A percentile compares a stretch with the other conserved stretches of the same genome.
phyloP scores from a whole-genome alignment of 2,888 invertebrate genomes.

The Troides helena region DNA sequence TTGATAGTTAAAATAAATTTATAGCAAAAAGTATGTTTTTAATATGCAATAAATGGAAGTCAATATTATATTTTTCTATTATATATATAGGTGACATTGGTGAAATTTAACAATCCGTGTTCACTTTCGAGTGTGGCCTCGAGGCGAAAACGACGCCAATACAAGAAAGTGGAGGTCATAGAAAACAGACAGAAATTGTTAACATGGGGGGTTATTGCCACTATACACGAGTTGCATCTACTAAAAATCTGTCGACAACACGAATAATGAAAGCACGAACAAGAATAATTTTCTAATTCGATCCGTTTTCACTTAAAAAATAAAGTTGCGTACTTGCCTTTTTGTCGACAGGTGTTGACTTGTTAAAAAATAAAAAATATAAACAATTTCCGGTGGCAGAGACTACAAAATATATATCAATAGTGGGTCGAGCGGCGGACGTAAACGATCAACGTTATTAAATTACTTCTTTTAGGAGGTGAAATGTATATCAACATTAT shows the following conservation, averaged over 20 bases:
- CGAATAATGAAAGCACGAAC: conserved; percentile 13
- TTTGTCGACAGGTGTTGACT: conserved; percentile 33
- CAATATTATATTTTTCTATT: not conserved
- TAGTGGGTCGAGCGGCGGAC: conserved; percentile 29
- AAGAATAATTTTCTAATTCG: conserved; percentile 21
- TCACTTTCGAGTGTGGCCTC: conserved; percentile 53
- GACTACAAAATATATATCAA: conserved; percentile 27
- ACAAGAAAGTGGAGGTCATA: conserved; percentile 39
- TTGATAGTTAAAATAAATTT: not conserved
- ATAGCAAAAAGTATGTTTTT: not conserved
- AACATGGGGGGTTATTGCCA: conserved; percentile 24
- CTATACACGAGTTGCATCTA: conserved; percentile 11
- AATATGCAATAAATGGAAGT: not conserved
- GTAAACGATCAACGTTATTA: conserved; percentile 15
- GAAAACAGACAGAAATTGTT: conserved; percentile 35
- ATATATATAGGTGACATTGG: conserved; percentile 38
- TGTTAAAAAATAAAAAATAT: conserved; percentile 31
- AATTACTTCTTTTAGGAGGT: conserved; percentile 14
- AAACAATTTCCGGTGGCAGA: conserved; percentile 35
- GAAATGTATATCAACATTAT: not conserved
- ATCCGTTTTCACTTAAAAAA: conserved; percentile 30
- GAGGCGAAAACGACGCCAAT: conserved; percentile 41
- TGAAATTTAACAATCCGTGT: conserved; percentile 44
- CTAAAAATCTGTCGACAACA: conserved; percentile 16
- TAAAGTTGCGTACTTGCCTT: conserved; percentile 19